Percentiles rank a stretch among this genome's conserved stretches.
Evolutionary conservation across 2,888 invertebrate genomes (phyloP).

Genomic region (Autographa gamma): DNA sequence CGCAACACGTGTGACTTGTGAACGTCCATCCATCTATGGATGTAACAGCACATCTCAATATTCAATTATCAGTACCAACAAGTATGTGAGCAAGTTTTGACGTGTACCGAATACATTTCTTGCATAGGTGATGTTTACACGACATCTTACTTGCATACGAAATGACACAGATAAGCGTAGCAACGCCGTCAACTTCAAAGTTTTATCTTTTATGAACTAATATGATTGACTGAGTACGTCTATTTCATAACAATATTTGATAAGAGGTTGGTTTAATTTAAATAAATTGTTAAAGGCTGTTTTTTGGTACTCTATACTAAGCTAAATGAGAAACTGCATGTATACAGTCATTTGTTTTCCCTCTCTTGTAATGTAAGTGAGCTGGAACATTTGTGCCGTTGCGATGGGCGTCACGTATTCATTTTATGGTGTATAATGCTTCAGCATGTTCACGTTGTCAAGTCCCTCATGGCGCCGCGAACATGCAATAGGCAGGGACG

Average conservation of each 20-base stretch:
- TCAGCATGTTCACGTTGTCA: conserved; percentile 44
- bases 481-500: conserved; percentile 65
- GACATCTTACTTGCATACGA: conserved; percentile 43
- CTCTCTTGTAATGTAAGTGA: conserved; percentile 19
- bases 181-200: conserved; percentile 29
- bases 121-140: conserved; percentile 53
- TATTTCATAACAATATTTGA: conserved; percentile 10
- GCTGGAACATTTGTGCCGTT: conserved; percentile 21
- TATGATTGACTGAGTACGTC: conserved; percentile 42
- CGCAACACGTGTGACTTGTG: conserved; percentile 45
- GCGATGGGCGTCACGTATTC: conserved; percentile 48
- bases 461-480: conserved; percentile 51
- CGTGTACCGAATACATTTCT: conserved; percentile 55
- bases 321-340: neutral
- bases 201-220: conserved; percentile 45
- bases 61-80: conserved; percentile 49
- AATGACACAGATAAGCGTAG: conserved; percentile 44
- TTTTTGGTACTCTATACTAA: neutral
- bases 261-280: conserved; percentile 1
- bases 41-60: conserved; percentile 50
- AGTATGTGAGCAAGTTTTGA: conserved; percentile 56
- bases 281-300: conserved; percentile 6
- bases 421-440: conserved; percentile 48
- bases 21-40: conserved; percentile 38
- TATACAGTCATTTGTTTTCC: neutral